Percentiles rank a stretch among this genome's conserved stretches.
phyloP scores from a whole-genome alignment of 2,888 invertebrate species.

The Cyclophora albipunctata region DNA sequence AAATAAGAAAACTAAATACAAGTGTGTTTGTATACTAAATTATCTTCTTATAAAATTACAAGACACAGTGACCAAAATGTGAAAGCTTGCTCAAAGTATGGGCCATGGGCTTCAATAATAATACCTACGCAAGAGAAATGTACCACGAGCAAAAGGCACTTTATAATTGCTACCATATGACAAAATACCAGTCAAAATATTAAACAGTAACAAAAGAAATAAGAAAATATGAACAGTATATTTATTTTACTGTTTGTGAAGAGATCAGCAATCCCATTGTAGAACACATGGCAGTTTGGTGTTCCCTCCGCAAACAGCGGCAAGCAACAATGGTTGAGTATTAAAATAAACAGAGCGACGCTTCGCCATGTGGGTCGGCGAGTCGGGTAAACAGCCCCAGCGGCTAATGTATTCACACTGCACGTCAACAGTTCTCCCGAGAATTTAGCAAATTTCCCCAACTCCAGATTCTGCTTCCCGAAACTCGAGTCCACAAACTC shows the following conservation, averaged over 20 bases:
- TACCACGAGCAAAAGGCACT: too few species aligned
- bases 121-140: too few species aligned
- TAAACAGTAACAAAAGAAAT: neutral
- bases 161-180: neutral
- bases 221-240: conserved; percentile 27
- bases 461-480: conserved; percentile 13
- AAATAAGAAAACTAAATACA: too few species aligned
- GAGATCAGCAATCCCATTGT: conserved; percentile 22
- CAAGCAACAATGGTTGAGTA: conserved; percentile 69
- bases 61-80: too few species aligned
- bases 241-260: conserved; percentile 13
- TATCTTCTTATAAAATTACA: too few species aligned
- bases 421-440: conserved; percentile 26
- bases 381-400: conserved; percentile 52
- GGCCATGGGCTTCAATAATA: too few species aligned
- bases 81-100: too few species aligned
- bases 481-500: conserved; percentile 8
- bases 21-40: too few species aligned
- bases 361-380: conserved; percentile 59
- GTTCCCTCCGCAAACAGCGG: conserved; percentile 58
- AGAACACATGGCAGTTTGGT: conserved; percentile 45
- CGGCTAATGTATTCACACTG: conserved; percentile 64
- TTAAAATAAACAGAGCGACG: conserved; percentile 67
- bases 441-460: conserved; percentile 12
- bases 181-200: neutral